Evolutionary conservation across 1,140 invertebrate genomes (phyloP), one percentile per base, ranked within the genome.

Genomic region (Lerema accius): DNA sequence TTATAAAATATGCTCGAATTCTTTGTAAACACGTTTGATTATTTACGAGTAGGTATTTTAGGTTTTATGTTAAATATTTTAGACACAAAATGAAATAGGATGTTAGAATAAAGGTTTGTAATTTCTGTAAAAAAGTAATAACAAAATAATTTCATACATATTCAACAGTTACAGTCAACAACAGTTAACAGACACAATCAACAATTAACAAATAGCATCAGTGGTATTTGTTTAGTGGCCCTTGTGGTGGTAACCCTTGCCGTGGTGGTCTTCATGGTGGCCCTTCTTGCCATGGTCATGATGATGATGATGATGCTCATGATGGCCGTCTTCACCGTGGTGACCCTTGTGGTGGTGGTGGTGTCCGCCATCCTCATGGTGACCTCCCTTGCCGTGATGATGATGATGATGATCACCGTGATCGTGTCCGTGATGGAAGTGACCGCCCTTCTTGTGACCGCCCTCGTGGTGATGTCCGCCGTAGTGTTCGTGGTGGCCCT

Each of bases 361-460:
- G 67, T 90, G 87, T 7, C 81, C 80, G 23, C 89, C 89, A 10
- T 90, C 60, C 49, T 89, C 84, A 48, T 88, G 84, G 50, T 88
- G 85, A 0, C 84, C 84, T 48, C 84, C 78, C 64, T 89, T 85
- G 55, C 86, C 89, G 50, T 91, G 82, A 11, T 89, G 63, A 39
- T 85, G 85, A 7, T 90, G 78, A 53, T 88, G 80, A 43, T 94
- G 92, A 0, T 91, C 93, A 14, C 93, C 93, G 66, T 95, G 94
- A 69, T 94, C 93, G 64, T 94, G 93, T 6, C 92, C 93, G 3
- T 94, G 94, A 76, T 95, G 95, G 86, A 94, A 93, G 70, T 88
- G 85, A 17, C 85, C 83, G 45, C 94, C 94, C 64, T 94, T 93
- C 73, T 95, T 94, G 71, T 93, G 92, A 10, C 92, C 93, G 60